A percentile compares a stretch with the other conserved stretches of the same genome.
phyloP scores from a whole-genome alignment of 92 coral and sea anemone genomes.

The Porites evermanni region DNA sequence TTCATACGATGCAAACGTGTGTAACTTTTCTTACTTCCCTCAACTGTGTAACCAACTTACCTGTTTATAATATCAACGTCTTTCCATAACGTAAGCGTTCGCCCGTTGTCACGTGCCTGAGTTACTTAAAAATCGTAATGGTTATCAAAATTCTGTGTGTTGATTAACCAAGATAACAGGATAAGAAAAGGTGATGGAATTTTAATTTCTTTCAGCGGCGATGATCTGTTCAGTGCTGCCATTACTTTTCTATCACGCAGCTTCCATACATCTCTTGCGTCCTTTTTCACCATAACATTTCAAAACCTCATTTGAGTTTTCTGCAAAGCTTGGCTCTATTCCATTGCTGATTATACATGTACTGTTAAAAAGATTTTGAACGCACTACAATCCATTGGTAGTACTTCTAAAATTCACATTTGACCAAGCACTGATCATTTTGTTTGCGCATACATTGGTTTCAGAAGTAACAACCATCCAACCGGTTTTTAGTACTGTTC shows the following conservation, averaged over 20 bases:
- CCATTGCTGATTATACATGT: constrained; percentile 1
- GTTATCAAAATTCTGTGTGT: too few species aligned
- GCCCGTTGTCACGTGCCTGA: too few species aligned
- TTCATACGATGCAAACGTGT: too few species aligned
- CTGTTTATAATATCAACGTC: too few species aligned
- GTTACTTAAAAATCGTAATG: too few species aligned
- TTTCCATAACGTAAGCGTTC: too few species aligned
- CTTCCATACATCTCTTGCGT: constrained; percentile 45
- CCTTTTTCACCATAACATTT: neutral
- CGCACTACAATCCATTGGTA: neutral
- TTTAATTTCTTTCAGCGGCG: neutral
- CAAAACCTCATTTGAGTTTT: too few species aligned
- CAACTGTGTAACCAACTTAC: too few species aligned
- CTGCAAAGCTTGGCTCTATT: neutral
- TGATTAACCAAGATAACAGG: too few species aligned
- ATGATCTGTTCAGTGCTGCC: neutral
- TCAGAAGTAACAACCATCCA: constrained; percentile 55
- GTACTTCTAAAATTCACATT: neutral
- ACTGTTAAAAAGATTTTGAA: neutral
- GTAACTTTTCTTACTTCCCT: too few species aligned
- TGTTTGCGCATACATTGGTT: constrained; percentile 66
- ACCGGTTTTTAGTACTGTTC: constrained; percentile 49
- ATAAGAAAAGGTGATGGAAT: neutral
- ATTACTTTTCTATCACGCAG: constrained; percentile 3
- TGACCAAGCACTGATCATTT: constrained; percentile 28